Evolutionary conservation across 2,888 invertebrate species (phyloP), one percentile per base, ranked within the genome.

Genomic region (Sthenelais limicola): DNA sequence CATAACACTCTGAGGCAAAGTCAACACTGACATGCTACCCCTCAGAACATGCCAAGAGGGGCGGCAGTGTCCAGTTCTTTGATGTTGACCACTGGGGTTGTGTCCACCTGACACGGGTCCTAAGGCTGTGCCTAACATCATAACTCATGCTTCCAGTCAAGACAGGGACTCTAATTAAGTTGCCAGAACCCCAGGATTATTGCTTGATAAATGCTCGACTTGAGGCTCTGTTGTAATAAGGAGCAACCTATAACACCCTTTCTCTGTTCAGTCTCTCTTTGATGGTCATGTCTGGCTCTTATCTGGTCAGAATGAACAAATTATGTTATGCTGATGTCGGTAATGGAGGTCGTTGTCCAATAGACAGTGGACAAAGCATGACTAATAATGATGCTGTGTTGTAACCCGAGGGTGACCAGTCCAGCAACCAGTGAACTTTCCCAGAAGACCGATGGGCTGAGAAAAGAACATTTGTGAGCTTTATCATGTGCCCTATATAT

Each of bases 261-360:
- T n/a, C n/a, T n/a, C n/a, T n/a, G n/a, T n/a, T n/a, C n/a, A n/a
- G n/a, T n/a, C n/a, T n/a, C n/a, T 3, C 56, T 56, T 56, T 56
- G 56, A 56, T 32, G 56, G 30, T 43, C 56, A 4, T 18, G 30
- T 18, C 56, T 33, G 56, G 56, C 33, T 21, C 30, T 56, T 56
- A 56, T 56, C 56, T 28, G 30, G 28, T 5, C 56, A n/a, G 56
- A 33, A 56, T 33, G 56, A 33, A 56, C 56, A 56, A 56, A 56
- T 56, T 5, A 56, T 32, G 56, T 56, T 56, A 56, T 33, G 3
- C 30, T 15, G 28, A 33, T 15, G 3, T 4, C 28, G 18, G 56
- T 56, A 56, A 56, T 56, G 32, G n/a, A n/a, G n/a, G n/a, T n/a
- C n/a, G n/a, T n/a, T n/a, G n/a, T n/a, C n/a, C n/a, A n/a, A n/a